These are phyloP conservation scores for Phodopus roborovskii DNA, from an alignment of 2,113 vertebrate species.

Conservation along the genomic window DNA sequence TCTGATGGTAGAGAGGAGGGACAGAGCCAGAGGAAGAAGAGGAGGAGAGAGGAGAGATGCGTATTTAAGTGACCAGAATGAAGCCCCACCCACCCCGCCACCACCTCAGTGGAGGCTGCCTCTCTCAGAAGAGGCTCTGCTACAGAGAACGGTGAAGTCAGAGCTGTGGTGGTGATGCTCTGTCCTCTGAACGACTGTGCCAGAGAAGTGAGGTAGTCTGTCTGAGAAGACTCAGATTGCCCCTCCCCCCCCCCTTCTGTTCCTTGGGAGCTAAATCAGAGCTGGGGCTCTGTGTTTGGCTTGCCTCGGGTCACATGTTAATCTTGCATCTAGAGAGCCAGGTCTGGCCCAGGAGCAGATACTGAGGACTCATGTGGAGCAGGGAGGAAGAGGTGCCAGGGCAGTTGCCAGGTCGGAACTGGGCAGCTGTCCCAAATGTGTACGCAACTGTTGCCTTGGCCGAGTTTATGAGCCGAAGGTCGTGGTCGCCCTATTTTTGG, in stretches of 20 bases:
- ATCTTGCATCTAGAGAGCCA: not conserved
- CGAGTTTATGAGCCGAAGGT: not conserved
- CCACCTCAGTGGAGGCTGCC: not conserved
- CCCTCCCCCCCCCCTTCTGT: not conserved
- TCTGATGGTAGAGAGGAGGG: too few relatives aligned
- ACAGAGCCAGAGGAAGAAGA: not conserved
- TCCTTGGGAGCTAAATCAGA: not conserved
- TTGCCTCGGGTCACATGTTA: not conserved
- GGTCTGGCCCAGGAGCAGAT: not conserved
- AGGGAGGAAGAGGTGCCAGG: not conserved
- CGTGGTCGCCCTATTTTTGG: not conserved
- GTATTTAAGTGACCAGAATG: not conserved
- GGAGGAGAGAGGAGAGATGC: not conserved
- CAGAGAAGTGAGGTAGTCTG: too few relatives aligned
- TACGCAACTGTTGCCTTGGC: not conserved
- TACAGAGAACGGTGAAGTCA: not conserved
- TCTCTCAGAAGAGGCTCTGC: not conserved
- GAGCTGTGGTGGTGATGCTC: too few relatives aligned
- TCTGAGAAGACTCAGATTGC: not conserved
- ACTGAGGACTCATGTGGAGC: too few relatives aligned
- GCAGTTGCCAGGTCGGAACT: not conserved
- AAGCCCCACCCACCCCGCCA: not conserved
- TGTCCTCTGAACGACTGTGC: not conserved
- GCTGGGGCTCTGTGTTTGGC: not conserved
- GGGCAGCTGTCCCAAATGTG: not conserved